Evolutionary conservation across 1,140 invertebrate genomes (phyloP), one percentile per base, ranked within the genome.

Genomic region (Eumeta japonica): DNA sequence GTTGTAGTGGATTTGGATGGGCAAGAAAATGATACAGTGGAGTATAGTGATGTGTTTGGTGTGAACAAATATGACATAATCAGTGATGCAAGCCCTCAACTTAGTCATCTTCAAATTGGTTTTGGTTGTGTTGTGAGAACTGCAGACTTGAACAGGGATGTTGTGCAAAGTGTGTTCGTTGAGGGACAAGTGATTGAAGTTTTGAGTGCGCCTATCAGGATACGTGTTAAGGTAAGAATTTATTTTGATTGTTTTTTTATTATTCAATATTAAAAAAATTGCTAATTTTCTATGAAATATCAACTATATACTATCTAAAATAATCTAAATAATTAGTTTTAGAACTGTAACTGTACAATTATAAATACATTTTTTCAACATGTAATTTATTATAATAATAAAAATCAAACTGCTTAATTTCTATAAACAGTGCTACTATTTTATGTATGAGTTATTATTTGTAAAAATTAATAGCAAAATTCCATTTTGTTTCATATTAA

Each of bases 11-110:
- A 87, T 58, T 81, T 92, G 44, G 89, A 92, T 71, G 75, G 75
- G 13, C 67, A 75, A 37, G 72, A 70, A 29, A 64, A 62, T 18
- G 81, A 84, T 42, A 55, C 82, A 12, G 75, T 85, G 33, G 78
- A 81, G 71, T 85, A 85, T 55, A 78, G 68, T 62, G 84, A 89
- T 67, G 79, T 89, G 39, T 81, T 93, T 51, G 85, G 85, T 53
- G 76, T 79, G 46, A 84, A 87, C 48, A 88, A 88, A 60, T 89
- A 83, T 65, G 89, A 94, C 70, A 84, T 98, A 50, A 94, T 98
- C 50, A 86, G 90, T 64, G 93, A 97, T 72, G 90, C 93, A 46
- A 89, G 90, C 66, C 94, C 94, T 18, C 86, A 88, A 48, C 80
- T 87, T 37, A 85, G 82, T 31, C 86, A 91, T 60, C 78, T 92